Evolutionary conservation across 2,797 vertebrate species (phyloP).

Genomic region (Sebastes diaconus): DNA sequence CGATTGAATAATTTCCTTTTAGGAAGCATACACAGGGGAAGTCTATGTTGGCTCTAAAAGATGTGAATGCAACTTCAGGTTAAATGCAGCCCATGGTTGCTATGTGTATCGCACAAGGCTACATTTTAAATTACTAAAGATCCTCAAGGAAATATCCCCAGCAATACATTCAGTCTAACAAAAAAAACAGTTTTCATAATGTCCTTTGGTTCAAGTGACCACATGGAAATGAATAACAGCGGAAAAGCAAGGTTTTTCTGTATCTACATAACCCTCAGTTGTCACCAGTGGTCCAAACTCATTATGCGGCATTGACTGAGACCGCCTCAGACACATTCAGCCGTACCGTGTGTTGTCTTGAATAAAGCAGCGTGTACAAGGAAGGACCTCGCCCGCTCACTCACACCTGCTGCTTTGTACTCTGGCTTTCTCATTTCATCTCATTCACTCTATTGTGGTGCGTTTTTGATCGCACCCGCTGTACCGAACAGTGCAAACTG

Average conservation of each 20-base stretch:
- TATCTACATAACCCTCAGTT: background rate
- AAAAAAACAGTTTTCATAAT: background rate
- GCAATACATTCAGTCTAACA: background rate
- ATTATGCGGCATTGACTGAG: conserved; percentile 5
- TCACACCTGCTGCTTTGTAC: conserved; percentile 56
- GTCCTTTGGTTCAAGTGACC: background rate
- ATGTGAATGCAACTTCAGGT: background rate
- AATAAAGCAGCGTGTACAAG: conserved; percentile 20
- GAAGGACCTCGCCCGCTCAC: conserved; percentile 9
- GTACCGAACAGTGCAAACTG: background rate
- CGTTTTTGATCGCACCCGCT: conserved; percentile 14
- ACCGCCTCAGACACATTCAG: conserved; percentile 21
- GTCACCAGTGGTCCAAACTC: background rate
- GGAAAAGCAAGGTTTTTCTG: background rate
- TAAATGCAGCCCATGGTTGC: background rate
- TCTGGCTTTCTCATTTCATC: conserved; percentile 32
- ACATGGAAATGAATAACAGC: background rate
- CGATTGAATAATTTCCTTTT: background rate
- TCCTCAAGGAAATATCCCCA: background rate
- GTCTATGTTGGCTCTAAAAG: background rate
- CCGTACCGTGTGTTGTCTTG: background rate
- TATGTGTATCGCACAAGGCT: background rate
- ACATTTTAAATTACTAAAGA: background rate
- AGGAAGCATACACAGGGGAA: background rate
- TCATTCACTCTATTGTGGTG: background rate